Evolutionary conservation across 2,888 invertebrate genomes (phyloP).

Genomic region (Chloroclystis v-ata): DNA sequence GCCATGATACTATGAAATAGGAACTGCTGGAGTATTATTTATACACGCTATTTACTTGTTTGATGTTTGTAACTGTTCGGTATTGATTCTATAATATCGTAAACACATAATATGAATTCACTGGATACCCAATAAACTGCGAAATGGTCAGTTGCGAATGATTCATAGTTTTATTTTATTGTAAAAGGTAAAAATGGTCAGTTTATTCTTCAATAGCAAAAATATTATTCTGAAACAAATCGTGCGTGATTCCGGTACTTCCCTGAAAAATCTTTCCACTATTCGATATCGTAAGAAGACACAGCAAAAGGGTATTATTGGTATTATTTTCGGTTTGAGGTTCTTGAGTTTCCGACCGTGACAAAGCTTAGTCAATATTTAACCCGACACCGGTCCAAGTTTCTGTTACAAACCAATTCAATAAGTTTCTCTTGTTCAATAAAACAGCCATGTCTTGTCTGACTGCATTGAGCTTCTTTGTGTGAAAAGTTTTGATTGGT

Average conservation of each 20-base stretch:
- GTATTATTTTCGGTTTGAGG: conserved; percentile 12
- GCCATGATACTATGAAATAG: conserved; percentile 15
- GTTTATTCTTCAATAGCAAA: too few species aligned
- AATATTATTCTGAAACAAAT: too few species aligned
- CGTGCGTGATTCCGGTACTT: too few species aligned
- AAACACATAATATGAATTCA: too few species aligned
- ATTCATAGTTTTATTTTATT: too few species aligned
- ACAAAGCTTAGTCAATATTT: conserved; percentile 42
- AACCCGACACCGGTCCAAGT: conserved; percentile 45
- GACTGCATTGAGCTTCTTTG: conserved; percentile 55
- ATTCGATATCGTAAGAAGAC: conserved; percentile 5
- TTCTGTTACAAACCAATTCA: conserved; percentile 51
- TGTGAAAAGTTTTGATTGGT: conserved; percentile 62
- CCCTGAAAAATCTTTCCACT: not conserved
- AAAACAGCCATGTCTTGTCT: conserved; percentile 55
- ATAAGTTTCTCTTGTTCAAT: conserved; percentile 54
- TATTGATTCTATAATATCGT: too few species aligned
- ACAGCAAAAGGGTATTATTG: conserved; percentile 14
- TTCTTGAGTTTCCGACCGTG: conserved; percentile 27
- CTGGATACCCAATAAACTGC: too few species aligned
- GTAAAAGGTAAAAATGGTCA: too few species aligned
- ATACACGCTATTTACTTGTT: conserved; percentile 18
- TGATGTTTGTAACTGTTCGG: not conserved
- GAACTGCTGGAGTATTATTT: conserved; percentile 22
- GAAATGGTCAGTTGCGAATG: too few species aligned